Evolutionary conservation across 2,113 vertebrate genomes (phyloP).

Genomic region (Onychostoma macrolepis): DNA sequence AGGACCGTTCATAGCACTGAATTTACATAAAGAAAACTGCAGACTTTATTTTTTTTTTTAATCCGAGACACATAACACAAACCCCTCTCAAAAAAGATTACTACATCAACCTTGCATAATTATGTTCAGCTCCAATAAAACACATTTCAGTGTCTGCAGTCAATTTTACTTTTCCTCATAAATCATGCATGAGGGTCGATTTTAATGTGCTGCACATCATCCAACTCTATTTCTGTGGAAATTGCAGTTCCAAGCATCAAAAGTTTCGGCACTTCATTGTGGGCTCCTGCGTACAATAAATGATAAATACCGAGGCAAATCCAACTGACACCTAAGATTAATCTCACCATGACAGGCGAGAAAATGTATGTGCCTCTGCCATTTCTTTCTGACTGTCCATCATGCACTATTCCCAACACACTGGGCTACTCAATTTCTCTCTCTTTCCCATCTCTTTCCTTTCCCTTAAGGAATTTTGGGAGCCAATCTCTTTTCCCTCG

Average conservation of each 20-base stretch:
- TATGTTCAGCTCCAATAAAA: slow-evolving; percentile 24
- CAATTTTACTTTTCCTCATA: slow-evolving; percentile 36
- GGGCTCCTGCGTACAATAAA: slow-evolving; percentile 6
- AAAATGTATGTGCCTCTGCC: slow-evolving; percentile 21
- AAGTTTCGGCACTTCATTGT: slow-evolving; percentile 9
- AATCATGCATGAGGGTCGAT: slow-evolving; percentile 51
- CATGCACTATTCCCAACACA: not conserved
- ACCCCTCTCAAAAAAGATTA: slow-evolving; percentile 40
- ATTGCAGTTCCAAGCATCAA: slow-evolving; percentile 32
- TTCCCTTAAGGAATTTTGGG: slow-evolving; percentile 2
- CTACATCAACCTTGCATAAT: slow-evolving; percentile 43
- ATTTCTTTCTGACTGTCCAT: slow-evolving; percentile 27
- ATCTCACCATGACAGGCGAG: not conserved
- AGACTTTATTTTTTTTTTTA: slow-evolving; percentile 20
- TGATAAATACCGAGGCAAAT: slow-evolving; percentile 26
- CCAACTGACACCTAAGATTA: slow-evolving; percentile 28
- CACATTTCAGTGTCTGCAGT: slow-evolving; percentile 29
- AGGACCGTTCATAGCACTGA: not conserved
- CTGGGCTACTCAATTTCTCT: not conserved
- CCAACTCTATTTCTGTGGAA: slow-evolving; percentile 37
- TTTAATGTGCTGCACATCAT: slow-evolving; percentile 30
- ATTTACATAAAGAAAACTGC: slow-evolving; percentile 27
- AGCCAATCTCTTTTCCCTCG: not conserved
- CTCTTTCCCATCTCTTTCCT: not conserved
- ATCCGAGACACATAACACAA: slow-evolving; percentile 16